Conservation (phyloP, 2,888 invertebrate genomes). For the Mesochorus sp. region DNA sequence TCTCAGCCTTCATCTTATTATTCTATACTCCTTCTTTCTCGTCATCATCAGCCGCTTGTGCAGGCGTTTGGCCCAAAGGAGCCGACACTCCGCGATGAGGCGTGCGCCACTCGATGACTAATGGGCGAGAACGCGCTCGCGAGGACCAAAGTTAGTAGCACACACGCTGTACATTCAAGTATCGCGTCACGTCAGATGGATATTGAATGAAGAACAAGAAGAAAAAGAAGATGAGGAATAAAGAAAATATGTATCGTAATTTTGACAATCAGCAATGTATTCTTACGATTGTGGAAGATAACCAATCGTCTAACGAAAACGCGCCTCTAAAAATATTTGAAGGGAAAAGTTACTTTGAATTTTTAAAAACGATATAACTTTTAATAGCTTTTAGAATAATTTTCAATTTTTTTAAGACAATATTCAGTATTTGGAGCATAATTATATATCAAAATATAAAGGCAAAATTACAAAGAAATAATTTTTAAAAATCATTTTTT, state of each 20-base stretch:
- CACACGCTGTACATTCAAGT: conserved; percentile 8
- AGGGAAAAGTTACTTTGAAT: too few species aligned
- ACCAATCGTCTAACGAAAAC: too few species aligned
- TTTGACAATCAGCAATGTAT: conserved; percentile 63
- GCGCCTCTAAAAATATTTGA: too few species aligned
- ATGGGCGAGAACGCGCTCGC: conserved; percentile 55
- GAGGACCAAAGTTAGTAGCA: conserved; percentile 18
- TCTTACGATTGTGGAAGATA: too few species aligned
- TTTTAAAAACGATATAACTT: too few species aligned
- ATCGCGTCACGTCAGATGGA: conserved; percentile 23
- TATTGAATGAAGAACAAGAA: not conserved
- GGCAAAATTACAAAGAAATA: too few species aligned
- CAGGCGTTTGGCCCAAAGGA: conserved; percentile 54
- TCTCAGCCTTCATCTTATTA: conserved; percentile 20
- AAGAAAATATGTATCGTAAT: conserved; percentile 48
- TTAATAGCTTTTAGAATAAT: too few species aligned
- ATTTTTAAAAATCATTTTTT: too few species aligned
- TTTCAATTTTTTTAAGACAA: too few species aligned
- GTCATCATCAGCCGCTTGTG: conserved; percentile 61
- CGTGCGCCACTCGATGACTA: conserved; percentile 66
- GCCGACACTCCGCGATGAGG: conserved; percentile 54
- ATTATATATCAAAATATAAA: too few species aligned
- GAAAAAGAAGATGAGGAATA: not conserved
- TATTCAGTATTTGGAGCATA: too few species aligned
- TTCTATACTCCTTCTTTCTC: conserved; percentile 53